Conservation (phyloP, 2,888 invertebrate species). For the Eilema griseolum region DNA sequence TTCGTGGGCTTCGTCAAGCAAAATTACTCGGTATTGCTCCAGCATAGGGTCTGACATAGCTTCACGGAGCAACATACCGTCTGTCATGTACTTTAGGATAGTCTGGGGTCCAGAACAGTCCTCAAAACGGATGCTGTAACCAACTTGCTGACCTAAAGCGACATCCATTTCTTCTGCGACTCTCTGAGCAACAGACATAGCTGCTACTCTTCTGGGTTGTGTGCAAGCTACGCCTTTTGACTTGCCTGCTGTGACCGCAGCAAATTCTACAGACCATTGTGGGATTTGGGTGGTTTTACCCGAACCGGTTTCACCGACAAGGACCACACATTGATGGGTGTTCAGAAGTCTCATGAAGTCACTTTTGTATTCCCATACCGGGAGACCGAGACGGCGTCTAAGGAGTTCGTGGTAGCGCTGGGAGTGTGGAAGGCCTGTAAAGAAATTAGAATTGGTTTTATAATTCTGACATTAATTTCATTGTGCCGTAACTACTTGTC, state of each 20-base stretch:
- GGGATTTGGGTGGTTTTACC: slow-evolving; percentile 99
- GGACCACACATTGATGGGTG: slow-evolving; percentile 97
- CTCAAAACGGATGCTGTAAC: slow-evolving; percentile 97
- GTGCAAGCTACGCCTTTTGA: slow-evolving; percentile 95
- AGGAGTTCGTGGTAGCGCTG: slow-evolving; percentile 95
- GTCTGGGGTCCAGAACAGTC: slow-evolving; percentile 98
- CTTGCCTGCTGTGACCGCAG: slow-evolving; percentile 72
- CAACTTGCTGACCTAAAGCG: slow-evolving; percentile 89
- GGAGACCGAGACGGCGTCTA: slow-evolving; percentile 95
- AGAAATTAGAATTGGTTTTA: too few species aligned
- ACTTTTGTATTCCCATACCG: slow-evolving; percentile 99
- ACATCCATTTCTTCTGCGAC: slow-evolving; percentile 99
- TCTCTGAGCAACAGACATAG: slow-evolving; percentile 99
- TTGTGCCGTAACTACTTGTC: too few species aligned
- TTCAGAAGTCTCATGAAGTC: slow-evolving; percentile 98
- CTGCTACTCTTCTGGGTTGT: slow-evolving; percentile 98
- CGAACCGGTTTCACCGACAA: slow-evolving; percentile 99
- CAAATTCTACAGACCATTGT: slow-evolving; percentile 87
- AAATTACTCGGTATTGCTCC: slow-evolving; percentile 97
- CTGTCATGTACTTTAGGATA: slow-evolving; percentile 99
- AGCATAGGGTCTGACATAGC: slow-evolving; percentile 99
- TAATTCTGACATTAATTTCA: too few species aligned
- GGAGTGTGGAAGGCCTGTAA: slow-evolving; percentile 92
- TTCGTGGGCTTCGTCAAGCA: slow-evolving; percentile 99
- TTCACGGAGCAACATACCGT: slow-evolving; percentile 99